Evolutionary conservation across 1,140 invertebrate genomes (phyloP).

Genomic region (Ceratina australensis): DNA sequence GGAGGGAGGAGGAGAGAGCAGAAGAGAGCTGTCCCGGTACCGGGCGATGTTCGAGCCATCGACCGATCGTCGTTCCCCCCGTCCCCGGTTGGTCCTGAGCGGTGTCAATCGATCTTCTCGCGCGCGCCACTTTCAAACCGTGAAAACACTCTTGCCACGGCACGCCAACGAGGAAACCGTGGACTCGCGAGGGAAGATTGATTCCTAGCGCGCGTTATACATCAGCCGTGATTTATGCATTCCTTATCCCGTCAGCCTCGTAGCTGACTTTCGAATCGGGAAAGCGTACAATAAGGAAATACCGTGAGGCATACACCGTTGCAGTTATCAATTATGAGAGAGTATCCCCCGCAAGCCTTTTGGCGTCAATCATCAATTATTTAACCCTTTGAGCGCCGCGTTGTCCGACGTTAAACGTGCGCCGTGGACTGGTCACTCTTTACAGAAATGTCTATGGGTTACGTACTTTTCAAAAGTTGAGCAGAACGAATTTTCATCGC

Average conservation of each 20-base stretch:
- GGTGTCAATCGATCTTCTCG: constrained; percentile 43
- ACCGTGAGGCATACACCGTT: too few relatives aligned
- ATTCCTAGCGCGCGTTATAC: constrained; percentile 35
- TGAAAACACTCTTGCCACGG: constrained; percentile 52
- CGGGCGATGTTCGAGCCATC: constrained; percentile 23
- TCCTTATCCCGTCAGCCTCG: constrained; percentile 21
- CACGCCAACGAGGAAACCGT: constrained; percentile 36
- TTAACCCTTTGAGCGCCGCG: too few relatives aligned
- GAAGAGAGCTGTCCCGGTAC: constrained; percentile 47
- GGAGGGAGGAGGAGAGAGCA: constrained; percentile 20
- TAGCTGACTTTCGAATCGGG: background rate
- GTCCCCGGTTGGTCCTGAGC: constrained; percentile 9
- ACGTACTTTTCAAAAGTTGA: too few relatives aligned
- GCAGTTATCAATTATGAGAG: background rate
- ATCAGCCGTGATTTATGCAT: constrained; percentile 39
- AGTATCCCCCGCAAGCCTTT: too few relatives aligned
- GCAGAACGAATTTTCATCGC: too few relatives aligned
- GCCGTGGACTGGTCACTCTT: too few relatives aligned
- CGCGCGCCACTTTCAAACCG: constrained; percentile 56
- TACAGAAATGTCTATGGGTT: too few relatives aligned
- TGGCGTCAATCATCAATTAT: too few relatives aligned
- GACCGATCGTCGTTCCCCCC: constrained; percentile 26
- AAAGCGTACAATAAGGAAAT: background rate
- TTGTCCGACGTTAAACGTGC: too few relatives aligned
- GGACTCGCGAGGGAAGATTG: constrained; percentile 46